Percentiles rank a stretch among this genome's conserved stretches.
phyloP scores from a whole-genome alignment of 2,113 vertebrate genomes.

The Turdus rufiventris region DNA sequence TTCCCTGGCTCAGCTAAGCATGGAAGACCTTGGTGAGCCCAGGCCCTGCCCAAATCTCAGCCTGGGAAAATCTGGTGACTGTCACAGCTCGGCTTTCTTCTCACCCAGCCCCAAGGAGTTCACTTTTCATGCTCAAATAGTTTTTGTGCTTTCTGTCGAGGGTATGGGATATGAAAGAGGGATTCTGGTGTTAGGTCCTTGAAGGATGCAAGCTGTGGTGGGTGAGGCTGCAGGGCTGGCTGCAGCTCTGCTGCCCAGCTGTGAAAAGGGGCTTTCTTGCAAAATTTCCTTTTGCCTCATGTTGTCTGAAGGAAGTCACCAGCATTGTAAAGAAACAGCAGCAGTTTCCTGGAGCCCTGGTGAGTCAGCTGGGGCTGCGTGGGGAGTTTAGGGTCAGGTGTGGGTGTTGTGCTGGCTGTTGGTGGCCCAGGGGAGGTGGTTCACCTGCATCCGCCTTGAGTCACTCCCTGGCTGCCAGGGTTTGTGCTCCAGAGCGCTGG shows the following conservation, averaged over 20 bases:
- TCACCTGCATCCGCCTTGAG: rapidly evolving
- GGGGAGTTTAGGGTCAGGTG: neutral
- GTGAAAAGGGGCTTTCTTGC: neutral
- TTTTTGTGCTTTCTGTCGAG: neutral
- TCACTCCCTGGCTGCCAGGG: neutral
- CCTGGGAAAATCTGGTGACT: neutral
- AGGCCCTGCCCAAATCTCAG: neutral
- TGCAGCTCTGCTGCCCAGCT: neutral
- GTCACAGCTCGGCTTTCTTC: neutral
- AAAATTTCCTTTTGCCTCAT: neutral
- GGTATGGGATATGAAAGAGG: neutral
- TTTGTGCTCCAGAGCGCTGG: rapidly evolving
- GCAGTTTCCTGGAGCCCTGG: neutral
- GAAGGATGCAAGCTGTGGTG: rapidly evolving
- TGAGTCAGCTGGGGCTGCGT: neutral
- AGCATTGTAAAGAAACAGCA: neutral
- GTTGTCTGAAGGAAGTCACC: neutral
- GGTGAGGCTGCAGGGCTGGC: neutral
- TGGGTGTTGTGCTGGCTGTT: neutral
- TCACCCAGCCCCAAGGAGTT: neutral
- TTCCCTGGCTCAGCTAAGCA: neutral
- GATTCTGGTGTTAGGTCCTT: rapidly evolving
- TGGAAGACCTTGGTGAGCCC: neutral
- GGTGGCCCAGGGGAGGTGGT: neutral
- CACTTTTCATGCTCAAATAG: rapidly evolving